phyloP scores from a whole-genome alignment of 2,888 invertebrate species.

The Erebia aethiops region DNA sequence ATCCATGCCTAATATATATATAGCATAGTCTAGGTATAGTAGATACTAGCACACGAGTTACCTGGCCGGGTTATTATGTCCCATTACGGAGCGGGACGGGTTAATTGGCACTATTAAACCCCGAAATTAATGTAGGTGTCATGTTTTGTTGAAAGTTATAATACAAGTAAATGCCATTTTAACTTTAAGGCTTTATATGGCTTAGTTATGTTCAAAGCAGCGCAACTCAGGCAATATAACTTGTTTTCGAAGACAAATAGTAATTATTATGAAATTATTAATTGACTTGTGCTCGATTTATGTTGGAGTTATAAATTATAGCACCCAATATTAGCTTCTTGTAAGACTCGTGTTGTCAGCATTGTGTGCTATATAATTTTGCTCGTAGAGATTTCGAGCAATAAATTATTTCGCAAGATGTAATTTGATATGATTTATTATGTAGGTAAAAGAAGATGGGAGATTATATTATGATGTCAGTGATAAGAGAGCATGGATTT shows the following conservation, averaged over 20 bases:
- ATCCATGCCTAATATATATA: background rate
- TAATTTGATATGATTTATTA: conserved; percentile 25
- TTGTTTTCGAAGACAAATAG: conserved; percentile 33
- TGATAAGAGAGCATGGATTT: background rate
- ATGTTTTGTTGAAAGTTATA: conserved; percentile 42
- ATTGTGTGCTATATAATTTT: conserved; percentile 24
- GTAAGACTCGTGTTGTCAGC: conserved; percentile 14
- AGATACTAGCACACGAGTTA: conserved; percentile 23
- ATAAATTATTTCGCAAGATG: conserved; percentile 23
- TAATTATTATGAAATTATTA: conserved; percentile 29
- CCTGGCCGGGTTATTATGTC: conserved; percentile 34
- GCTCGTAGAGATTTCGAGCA: conserved; percentile 19
- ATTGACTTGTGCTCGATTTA: conserved; percentile 28
- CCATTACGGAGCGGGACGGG: conserved; percentile 36
- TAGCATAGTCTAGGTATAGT: conserved; percentile 7
- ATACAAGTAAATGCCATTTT: conserved; percentile 38
- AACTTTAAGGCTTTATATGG: conserved; percentile 39
- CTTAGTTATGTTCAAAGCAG: conserved; percentile 35
- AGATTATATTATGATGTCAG: conserved; percentile 1
- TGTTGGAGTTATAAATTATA: conserved; percentile 35
- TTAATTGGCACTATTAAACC: conserved; percentile 43
- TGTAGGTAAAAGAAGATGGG: conserved; percentile 17
- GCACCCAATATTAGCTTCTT: conserved; percentile 26
- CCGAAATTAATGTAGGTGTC: conserved; percentile 43
- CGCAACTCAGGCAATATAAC: conserved; percentile 29